Base-by-base conservation (phyloP, 64 coral and sea anemone species). In the Stichodactyla helianthus region DNA sequence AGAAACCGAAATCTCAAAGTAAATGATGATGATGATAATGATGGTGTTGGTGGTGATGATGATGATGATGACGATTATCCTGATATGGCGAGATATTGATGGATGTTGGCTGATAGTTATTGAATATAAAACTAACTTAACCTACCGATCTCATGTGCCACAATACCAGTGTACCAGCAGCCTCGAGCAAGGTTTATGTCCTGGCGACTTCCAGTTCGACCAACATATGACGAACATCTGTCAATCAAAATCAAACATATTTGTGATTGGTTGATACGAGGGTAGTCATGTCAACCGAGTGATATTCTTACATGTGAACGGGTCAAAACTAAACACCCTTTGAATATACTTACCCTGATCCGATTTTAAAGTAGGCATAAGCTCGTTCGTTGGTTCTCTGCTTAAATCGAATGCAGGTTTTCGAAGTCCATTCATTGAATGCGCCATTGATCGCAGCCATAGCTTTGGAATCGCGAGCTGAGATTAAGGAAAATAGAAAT, bases 121-220 rank as follows among this genome's bases (percentile, higher is more conserved):
- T 7, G 10, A n/a, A 77, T 6, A 16, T 77, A n/a, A 18, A 74
- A 2, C 9, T 74, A 10, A 74, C 27, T 9, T 19, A 74, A 15
- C 11, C 53, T n/a, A 96, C 94, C 94, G 64, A 96, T 96, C 88
- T 96, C 94, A 52, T 96, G 94, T 23, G 94, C 94, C 5, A 96
- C 94, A 77, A 96, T 93, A 27, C 94, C 94, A 15, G n/a, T 55
- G 28, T 50, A 0, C 94, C 94, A 96, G 59, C 94, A 96, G 6
- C 91, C 94, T 17, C 82, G 20, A 5, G 88, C 94, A 18, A 96
- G 82, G 22, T 85, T 92, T 85, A 96, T 96, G 78, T 89, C 78
- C 50, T 96, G 94, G 10, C 91, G 84, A 44, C 88, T 44, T 19
- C 94, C 94, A 0, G 79, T 96, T 10, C 91, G 54, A 22, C 94